Evolutionary conservation across 2,113 vertebrate genomes (phyloP), one percentile per base, ranked within the genome.

Genomic region (Sphyrna mokarran): DNA sequence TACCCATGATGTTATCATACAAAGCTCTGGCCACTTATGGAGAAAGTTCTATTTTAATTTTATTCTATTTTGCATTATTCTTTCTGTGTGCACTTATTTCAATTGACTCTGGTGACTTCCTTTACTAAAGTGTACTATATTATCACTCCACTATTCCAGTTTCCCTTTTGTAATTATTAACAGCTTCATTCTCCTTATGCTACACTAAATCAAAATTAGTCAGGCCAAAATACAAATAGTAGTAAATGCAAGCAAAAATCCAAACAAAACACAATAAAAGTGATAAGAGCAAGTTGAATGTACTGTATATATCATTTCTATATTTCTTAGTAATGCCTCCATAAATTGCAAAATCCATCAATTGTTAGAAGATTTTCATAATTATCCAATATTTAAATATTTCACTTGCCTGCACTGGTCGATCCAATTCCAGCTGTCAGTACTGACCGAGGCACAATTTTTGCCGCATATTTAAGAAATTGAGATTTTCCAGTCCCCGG

Each of bases 401-500:
- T 66, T 86, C 11, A 96, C 97, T 83, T 97, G 98, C 99, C 99
- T 98, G 99, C 99, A 96, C 98, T 99, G 22, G 99, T 99, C 58
- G 99, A 99, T 96, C 99, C 99, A 80, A 99, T 99, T 93, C 99
- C 99, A 95, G 99, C 98, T 3, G 99, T 99, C 18, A 99, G 98
- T 63, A 99, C 98, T 0, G 99, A 99, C 93, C 98, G 98, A 5
- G 98, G 98, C 8, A 98, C 98, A 96, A 99, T 98, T 97, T 99
- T 99, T 8, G 98, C 98, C n/a, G 99, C 98, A 29, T 99, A 99
- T 97, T 99, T 99, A 95, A 99, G 97, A 97, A 99, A 99, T 96
- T 99, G 99, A 96, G 99, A 99, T 97, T 99, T 99, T 63, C 99
- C 99, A 0, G 99, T 99, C 2, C 99, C 99, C 3, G 99, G 99